Evolutionary conservation across 2,888 invertebrate species (phyloP).

Genomic region (Liposcelis brunnea): DNA sequence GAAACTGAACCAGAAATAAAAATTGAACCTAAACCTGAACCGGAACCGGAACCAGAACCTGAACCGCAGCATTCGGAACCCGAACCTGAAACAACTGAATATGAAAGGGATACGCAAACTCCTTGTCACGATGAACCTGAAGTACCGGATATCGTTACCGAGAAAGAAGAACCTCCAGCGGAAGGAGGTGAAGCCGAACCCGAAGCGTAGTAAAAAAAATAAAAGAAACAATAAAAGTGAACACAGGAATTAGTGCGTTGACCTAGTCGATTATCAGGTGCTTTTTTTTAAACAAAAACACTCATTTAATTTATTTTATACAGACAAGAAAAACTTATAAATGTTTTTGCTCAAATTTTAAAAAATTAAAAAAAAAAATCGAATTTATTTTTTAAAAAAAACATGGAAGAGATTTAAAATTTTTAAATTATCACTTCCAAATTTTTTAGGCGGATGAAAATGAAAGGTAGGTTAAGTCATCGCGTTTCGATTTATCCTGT

Average conservation of each 20-base stretch:
- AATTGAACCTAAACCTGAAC: not conserved
- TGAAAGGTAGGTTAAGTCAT: constrained; percentile 18
- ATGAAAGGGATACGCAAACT: not conserved
- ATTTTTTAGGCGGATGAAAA: constrained; percentile 12
- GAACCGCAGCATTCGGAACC: not conserved
- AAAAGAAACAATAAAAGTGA: not conserved
- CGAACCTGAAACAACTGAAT: not conserved
- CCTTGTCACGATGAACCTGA: constrained; percentile 5
- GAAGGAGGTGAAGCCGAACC: no score
- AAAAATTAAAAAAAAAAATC: no score
- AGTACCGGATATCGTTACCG: not conserved
- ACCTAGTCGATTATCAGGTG: no score
- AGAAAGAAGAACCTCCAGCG: no score
- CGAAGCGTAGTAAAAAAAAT: not conserved
- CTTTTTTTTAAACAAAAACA: no score
- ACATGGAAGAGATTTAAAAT: no score
- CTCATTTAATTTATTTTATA: no score
- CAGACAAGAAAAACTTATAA: no score
- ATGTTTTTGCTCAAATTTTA: no score
- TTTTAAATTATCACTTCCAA: no score
- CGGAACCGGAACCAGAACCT: not conserved
- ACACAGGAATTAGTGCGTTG: not conserved
- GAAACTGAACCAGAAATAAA: not conserved
- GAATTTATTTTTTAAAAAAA: no score
- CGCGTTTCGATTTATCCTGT: constrained; percentile 3